phyloP scores from a whole-genome alignment of 2,797 vertebrate species.

The Mastacembelus armatus region DNA sequence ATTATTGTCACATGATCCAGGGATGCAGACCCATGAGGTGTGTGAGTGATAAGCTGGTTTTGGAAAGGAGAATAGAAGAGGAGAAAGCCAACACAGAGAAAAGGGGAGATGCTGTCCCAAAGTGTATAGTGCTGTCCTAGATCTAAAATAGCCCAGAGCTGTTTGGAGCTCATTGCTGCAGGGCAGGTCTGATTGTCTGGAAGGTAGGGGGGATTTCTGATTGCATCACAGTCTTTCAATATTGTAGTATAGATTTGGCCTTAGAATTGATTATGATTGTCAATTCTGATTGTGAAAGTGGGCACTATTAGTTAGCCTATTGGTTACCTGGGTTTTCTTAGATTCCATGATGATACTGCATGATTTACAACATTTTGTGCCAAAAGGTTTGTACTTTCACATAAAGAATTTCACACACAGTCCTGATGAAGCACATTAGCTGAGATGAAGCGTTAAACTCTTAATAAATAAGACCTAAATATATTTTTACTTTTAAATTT shows the following conservation, averaged over 20 bases:
- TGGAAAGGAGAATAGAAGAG: slow-evolving; percentile 44
- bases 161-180: slow-evolving; percentile 51
- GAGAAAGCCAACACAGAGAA: slow-evolving; percentile 42
- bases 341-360: too few species aligned
- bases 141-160: slow-evolving; percentile 77
- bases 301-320: not conserved
- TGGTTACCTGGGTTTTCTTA: slow-evolving; percentile 11
- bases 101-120: slow-evolving; percentile 64
- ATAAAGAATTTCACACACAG: too few species aligned
- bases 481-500: too few species aligned
- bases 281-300: slow-evolving; percentile 3
- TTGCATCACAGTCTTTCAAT: slow-evolving; percentile 50
- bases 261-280: slow-evolving; percentile 24
- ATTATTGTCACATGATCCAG: slow-evolving; percentile 54
- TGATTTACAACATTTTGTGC: too few species aligned
- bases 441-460: too few species aligned
- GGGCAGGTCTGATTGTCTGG: slow-evolving; percentile 62
- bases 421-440: too few species aligned
- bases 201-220: slow-evolving; percentile 35
- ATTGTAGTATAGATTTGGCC: slow-evolving; percentile 21
- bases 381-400: too few species aligned
- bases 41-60: slow-evolving; percentile 67
- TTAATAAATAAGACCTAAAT: too few species aligned
- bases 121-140: slow-evolving; percentile 72
- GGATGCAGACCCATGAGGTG: slow-evolving; percentile 50